These are phyloP conservation scores for Tridacna crocea DNA, from an alignment of 2,888 invertebrate genomes.

Conservation along the genomic window DNA sequence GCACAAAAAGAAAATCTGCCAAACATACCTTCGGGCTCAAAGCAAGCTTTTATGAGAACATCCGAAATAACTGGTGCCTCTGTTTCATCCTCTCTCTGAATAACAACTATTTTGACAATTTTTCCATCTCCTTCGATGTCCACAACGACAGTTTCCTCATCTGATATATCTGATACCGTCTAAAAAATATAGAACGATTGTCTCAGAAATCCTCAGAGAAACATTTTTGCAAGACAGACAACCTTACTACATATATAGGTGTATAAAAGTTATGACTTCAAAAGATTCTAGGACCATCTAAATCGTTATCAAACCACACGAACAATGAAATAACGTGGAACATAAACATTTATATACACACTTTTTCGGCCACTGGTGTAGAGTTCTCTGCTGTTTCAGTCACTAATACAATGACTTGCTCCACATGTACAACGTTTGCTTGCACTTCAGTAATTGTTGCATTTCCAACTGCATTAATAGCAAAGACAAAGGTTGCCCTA, in stretches of 20 bases:
- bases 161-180: conserved; percentile 1
- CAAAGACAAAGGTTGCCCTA: conserved; percentile 19
- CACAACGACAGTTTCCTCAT: background rate
- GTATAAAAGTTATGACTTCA: no score
- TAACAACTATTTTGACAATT: conserved; percentile 17
- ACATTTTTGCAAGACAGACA: no score
- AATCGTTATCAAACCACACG: no score
- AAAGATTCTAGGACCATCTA: no score
- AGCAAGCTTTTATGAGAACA: conserved; percentile 29
- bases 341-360: background rate
- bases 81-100: conserved; percentile 18
- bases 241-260: no score
- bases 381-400: background rate
- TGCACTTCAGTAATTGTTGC: conserved; percentile 15
- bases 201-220: no score
- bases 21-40: conserved; percentile 17
- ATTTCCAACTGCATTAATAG: conserved; percentile 8
- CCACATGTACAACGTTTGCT: conserved; percentile 16
- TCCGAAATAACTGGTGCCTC: conserved; percentile 26
- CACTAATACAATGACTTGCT: conserved; percentile 18
- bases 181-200: no score
- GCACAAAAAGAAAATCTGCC: no score
- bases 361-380: conserved; percentile 8
- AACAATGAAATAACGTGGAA: background rate
- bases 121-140: conserved; percentile 8